Conservation (phyloP, 2,888 invertebrate species). For the Charanyca ferruginea region DNA sequence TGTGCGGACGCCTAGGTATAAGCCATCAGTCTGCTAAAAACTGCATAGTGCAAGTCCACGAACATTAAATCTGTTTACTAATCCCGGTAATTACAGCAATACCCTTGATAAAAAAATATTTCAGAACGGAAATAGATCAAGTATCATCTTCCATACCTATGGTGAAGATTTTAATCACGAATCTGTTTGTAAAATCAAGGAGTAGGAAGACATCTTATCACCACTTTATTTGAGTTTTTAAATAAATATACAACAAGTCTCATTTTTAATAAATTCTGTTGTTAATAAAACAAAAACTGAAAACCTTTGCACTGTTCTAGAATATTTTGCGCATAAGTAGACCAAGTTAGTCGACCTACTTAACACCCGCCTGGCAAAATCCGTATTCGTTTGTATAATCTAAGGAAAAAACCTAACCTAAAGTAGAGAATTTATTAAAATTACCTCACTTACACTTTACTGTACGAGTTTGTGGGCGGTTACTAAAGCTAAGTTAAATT, state of each 20-base stretch:
- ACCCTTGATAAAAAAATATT: background rate
- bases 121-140: background rate
- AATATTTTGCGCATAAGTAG: conserved; percentile 40
- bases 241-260: too few relatives aligned
- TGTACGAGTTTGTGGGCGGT: conserved; percentile 18
- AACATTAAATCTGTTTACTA: background rate
- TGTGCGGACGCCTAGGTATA: too few relatives aligned
- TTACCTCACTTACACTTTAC: conserved; percentile 31
- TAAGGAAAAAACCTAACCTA: conserved; percentile 12
- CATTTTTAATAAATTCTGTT: too few relatives aligned
- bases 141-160: background rate
- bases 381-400: conserved; percentile 24
- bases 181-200: too few relatives aligned
- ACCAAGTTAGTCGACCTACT: conserved; percentile 42
- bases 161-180: background rate
- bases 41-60: background rate
- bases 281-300: conserved; percentile 17
- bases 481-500: conserved; percentile 37
- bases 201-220: too few relatives aligned
- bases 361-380: conserved; percentile 23
- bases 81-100: background rate
- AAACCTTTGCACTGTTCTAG: conserved; percentile 37
- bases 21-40: too few relatives aligned
- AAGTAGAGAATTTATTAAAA: conserved; percentile 45
- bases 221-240: too few relatives aligned